These are phyloP conservation scores for Callaeas wilsoni DNA, from an alignment of 2,113 vertebrate species.

Conservation along the genomic window DNA sequence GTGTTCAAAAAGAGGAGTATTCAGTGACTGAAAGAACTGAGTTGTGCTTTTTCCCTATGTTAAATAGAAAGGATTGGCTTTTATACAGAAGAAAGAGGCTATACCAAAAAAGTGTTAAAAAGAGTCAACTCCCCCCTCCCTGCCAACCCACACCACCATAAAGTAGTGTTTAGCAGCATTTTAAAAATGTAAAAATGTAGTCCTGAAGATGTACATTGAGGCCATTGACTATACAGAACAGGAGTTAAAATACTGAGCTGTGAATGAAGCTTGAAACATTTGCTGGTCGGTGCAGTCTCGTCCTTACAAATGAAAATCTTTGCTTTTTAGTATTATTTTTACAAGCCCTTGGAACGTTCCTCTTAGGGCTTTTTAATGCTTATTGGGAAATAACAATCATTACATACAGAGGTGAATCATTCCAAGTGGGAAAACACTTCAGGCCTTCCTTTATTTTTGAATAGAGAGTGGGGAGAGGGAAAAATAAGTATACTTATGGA, in stretches of 20 bases:
- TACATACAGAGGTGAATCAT: not conserved
- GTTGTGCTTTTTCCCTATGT: not conserved
- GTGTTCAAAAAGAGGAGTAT: not conserved
- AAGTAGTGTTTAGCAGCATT: not conserved
- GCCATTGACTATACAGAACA: not conserved
- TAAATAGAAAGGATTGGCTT: not conserved
- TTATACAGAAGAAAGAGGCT: not conserved
- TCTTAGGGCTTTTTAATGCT: not conserved
- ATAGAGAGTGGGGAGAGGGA: not conserved
- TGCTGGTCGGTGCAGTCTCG: not conserved
- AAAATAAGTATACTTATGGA: not conserved
- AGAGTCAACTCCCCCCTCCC: not conserved
- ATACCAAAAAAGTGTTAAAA: not conserved
- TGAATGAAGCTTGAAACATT: not conserved
- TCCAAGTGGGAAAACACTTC: not conserved
- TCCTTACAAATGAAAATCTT: not conserved
- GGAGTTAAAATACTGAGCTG: not conserved
- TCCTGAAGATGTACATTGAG: not conserved
- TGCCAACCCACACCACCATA: not conserved
- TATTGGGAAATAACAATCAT: not conserved
- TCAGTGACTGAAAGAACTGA: not conserved
- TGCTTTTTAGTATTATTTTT: not conserved
- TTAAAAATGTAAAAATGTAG: not conserved
- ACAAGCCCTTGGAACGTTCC: not conserved
- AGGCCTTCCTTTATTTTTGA: not conserved